Base-by-base conservation (phyloP, 2,797 vertebrate genomes). In the Cynodonichthys magdalenae region DNA sequence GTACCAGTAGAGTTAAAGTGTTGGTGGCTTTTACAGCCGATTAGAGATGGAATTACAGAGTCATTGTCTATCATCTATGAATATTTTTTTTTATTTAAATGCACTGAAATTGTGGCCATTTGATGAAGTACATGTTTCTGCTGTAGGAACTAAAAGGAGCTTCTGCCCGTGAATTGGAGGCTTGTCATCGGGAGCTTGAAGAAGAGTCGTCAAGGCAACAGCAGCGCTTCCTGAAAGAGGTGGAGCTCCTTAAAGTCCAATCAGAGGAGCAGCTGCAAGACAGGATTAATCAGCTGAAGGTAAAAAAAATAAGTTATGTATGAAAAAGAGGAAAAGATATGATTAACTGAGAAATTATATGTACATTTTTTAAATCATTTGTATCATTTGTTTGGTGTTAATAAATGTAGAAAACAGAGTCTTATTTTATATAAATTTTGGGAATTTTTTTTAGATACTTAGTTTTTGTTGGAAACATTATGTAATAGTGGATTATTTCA, bases 211-310 rank as follows among this genome's bases (percentile, higher is more conserved):
- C 91, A 56, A 85, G 91, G 45, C 93, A 94, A 78, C 91, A 92
- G 1, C 91, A 92, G 65, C 90, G 89, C 53, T 93, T 93, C 79
- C 87, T 94, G 47, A 92, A 95, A 65, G 93, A 96, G 90, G 91
- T 87, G 62, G 94, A 95, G 72, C 85, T 95, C 52, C 83, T 94
- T 20, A 95, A 94, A 82, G 90, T 92, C 87, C 93, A 93, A 67
- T 93, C 94, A 0, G 94, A 94, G 59, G 81, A 94, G 59, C 79
- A 82, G 17, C 81, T 95, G 44, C 93, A 95, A 48, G 92, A 94
- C 71, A 87, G 86, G 70, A 89, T 95, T 60, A 72, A 87, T 36
- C 93, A 91, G 45, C 69, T 95, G 45, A 95, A 94, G 94, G 95
- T 95, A 83, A 67, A 69, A 15, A 6, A n/a, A 19, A 14, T 31